Conservation (phyloP, 2,797 vertebrate species). For the Orientallactaga sibirica region DNA sequence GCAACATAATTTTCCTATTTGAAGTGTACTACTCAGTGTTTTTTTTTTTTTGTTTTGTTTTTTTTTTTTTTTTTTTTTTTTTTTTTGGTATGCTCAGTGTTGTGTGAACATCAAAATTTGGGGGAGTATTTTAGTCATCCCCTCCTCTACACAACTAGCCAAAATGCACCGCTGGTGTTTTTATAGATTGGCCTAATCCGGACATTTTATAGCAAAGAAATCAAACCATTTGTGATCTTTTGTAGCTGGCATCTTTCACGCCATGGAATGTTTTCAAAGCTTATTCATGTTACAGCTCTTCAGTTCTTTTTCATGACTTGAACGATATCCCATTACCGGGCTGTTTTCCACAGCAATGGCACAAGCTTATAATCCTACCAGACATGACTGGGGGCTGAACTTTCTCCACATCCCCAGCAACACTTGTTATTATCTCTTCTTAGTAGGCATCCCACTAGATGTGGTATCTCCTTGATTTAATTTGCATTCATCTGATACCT, state of each 20-base stretch:
- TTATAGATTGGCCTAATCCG: background rate
- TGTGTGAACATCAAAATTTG: too few relatives aligned
- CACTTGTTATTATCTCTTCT: background rate
- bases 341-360: background rate
- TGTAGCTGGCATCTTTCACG: background rate
- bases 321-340: background rate
- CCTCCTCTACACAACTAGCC: background rate
- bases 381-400: background rate
- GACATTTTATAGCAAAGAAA: background rate
- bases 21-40: background rate
- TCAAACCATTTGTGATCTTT: background rate
- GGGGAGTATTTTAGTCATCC: background rate
- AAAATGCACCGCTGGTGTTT: background rate
- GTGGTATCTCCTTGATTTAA: background rate
- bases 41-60: too few relatives aligned
- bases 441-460: background rate
- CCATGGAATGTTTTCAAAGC: background rate
- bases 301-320: background rate
- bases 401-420: background rate
- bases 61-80: too few relatives aligned
- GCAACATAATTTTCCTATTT: background rate
- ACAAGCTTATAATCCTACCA: background rate
- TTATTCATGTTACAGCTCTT: background rate
- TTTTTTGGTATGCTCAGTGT: background rate
- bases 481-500: conserved; percentile 12